phyloP scores from a whole-genome alignment of 2,113 vertebrate species.

The Sorex fumeus region DNA sequence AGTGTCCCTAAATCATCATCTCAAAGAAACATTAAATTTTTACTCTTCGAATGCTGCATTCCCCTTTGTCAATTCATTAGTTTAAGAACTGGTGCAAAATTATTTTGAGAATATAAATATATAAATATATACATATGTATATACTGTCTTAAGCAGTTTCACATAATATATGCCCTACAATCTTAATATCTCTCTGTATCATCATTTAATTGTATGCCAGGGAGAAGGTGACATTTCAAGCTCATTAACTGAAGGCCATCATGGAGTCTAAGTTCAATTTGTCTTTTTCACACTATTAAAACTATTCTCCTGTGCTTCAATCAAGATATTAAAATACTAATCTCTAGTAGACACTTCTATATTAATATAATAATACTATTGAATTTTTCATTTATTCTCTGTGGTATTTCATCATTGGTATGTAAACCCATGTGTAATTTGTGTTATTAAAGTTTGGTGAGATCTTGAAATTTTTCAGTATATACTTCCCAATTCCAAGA shows the following conservation, averaged over 20 bases:
- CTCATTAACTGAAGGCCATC: not conserved
- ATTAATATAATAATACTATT: conserved; percentile 5
- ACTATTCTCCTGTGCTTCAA: not conserved
- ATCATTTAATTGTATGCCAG: not conserved
- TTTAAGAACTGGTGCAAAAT: not conserved
- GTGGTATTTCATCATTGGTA: not conserved
- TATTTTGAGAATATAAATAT: conserved; percentile 22
- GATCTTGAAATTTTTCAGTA: not conserved
- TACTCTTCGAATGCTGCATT: not conserved
- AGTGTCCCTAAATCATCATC: not conserved
- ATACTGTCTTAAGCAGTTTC: not conserved
- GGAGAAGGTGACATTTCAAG: conserved; percentile 41
- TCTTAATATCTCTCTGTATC: not conserved
- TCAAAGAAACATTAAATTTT: not conserved
- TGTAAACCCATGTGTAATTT: not conserved
- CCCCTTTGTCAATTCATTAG: not conserved
- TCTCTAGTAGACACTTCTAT: not conserved
- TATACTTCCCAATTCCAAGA: not conserved
- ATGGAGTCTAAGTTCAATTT: conserved; percentile 29
- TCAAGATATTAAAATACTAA: conserved; percentile 33
- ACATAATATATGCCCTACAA: not conserved
- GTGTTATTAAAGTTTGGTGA: not conserved
- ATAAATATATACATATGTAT: no score
- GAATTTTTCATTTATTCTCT: not conserved
- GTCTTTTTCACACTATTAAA: conserved; percentile 50